Evolutionary conservation across 2,888 invertebrate species (phyloP).

Genomic region (Bugulina stolonifera): DNA sequence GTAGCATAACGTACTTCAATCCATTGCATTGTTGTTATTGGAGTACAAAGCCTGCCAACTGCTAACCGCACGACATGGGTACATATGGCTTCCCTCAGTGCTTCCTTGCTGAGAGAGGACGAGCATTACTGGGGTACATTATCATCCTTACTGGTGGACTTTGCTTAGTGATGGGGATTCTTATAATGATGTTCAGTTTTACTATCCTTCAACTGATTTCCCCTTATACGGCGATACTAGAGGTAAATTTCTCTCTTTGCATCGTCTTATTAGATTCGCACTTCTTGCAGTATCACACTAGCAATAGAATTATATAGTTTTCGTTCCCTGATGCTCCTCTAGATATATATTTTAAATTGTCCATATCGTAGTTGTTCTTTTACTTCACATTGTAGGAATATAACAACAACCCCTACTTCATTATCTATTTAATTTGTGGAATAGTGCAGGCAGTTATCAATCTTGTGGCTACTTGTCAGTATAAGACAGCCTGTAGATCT

Average conservation of each 20-base stretch:
- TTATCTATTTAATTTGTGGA: conserved; percentile 3
- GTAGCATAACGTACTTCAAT: no score
- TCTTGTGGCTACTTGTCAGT: conserved; percentile 5
- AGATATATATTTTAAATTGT: no score
- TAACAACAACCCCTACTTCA: not conserved
- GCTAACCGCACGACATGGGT: not conserved
- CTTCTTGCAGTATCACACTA: no score
- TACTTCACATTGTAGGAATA: conserved; percentile 11
- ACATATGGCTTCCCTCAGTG: conserved; percentile 19
- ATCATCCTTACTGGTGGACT: conserved; percentile 13
- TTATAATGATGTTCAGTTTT: conserved; percentile 1
- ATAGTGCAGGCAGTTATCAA: not conserved
- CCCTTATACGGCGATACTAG: conserved; percentile 8
- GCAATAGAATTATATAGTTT: no score
- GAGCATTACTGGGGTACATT: conserved; percentile 18
- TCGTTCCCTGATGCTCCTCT: no score
- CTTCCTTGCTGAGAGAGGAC: conserved; percentile 9
- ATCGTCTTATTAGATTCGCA: no score
- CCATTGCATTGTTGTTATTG: no score
- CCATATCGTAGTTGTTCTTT: no score
- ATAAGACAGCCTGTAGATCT: conserved; percentile 4
- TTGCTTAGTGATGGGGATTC: not conserved
- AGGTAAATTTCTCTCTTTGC: conserved; percentile 1
- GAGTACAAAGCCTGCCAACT: no score
- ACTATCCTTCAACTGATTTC: not conserved